Evolutionary conservation across 2,113 vertebrate species (phyloP), one percentile per base, ranked within the genome.

Genomic region (Aldabrachelys gigantea): DNA sequence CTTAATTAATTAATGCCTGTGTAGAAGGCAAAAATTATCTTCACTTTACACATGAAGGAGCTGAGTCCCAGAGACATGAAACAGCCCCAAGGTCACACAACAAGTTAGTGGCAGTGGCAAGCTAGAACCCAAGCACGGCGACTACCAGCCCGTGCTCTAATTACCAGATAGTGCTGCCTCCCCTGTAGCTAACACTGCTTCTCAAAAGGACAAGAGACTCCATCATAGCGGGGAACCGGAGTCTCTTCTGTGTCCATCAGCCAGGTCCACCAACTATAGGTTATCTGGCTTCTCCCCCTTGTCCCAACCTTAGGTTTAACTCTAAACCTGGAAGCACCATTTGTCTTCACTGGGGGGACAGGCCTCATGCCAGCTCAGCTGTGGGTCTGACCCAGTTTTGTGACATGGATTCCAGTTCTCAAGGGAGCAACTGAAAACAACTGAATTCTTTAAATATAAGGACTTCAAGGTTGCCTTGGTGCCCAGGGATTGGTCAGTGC

Each of bases 361-460:
- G 29, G 0, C 27, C 54, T 22, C 10, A 1, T 2, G 50, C 38
- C 65, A 14, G 54, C 56, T 53, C 62, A 44, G 53, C 81, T 29
- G 10, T 5, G 53, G 65, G 25, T 69, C 76, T 53, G 82, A 3
- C 35, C 59, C 89, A 24, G 72, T 41, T 41, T 76, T 12, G 35
- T 41, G 35, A 49, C 24, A n/a, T 19, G 16, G 62, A n/a, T 21
- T 69, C 62, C 62, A 8, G 59, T 31, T 62, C 29, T 31, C 8
- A n/a, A 16, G 31, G 16, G 62, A 21, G 62, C 10, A 10, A 6
- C 4, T 2, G 10, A 76, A 27, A 14, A 25, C 3, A 79, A 41
- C 57, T 80, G 19, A 2, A 24, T 31, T 1, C 83, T 80, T 1
- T 44, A 10, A n/a, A 44, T 0, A 2, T 0, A 1, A 41, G 72